A percentile compares a stretch with the other conserved stretches of the same genome.
Evolutionary conservation across 1,140 invertebrate species (phyloP).

Genomic region (Fopius arisanus): DNA sequence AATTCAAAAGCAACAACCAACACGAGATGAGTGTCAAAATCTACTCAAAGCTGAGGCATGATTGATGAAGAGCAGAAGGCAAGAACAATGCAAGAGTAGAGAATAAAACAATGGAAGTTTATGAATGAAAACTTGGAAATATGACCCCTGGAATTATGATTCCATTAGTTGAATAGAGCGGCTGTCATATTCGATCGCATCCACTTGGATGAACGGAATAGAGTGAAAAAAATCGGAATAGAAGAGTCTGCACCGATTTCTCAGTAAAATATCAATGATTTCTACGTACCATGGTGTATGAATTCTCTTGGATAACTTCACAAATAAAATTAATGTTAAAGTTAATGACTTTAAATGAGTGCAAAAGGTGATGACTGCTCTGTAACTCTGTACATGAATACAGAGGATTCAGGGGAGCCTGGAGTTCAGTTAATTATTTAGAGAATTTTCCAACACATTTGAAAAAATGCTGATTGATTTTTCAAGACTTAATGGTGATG

Average conservation of each 20-base stretch:
- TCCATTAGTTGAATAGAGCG: constrained; percentile 55
- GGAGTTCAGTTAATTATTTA: neutral
- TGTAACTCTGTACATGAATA: neutral
- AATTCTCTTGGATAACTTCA: neutral
- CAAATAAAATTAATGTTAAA: neutral
- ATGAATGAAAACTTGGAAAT: constrained; percentile 37
- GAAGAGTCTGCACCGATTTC: constrained; percentile 49
- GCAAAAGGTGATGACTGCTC: too few relatives aligned
- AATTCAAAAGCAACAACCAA: neutral
- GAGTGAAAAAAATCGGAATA: neutral
- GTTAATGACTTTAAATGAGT: too few relatives aligned
- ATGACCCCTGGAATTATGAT: constrained; percentile 39
- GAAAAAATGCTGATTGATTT: neutral
- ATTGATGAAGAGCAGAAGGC: constrained; percentile 32
- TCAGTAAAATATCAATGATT: constrained; percentile 38
- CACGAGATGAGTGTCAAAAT: neutral
- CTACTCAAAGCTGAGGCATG: neutral
- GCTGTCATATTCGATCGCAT: constrained; percentile 62
- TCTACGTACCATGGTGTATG: constrained; percentile 54
- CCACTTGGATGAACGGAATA: constrained; percentile 41
- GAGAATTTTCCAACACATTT: neutral
- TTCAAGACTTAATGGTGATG: neutral
- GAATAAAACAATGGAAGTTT: neutral
- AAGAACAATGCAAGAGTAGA: constrained; percentile 23
- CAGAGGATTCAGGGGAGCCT: neutral